These are phyloP conservation scores for Phrynocephalus versicolor DNA, from an alignment of 2,113 vertebrate genomes.

Conservation along the genomic window DNA sequence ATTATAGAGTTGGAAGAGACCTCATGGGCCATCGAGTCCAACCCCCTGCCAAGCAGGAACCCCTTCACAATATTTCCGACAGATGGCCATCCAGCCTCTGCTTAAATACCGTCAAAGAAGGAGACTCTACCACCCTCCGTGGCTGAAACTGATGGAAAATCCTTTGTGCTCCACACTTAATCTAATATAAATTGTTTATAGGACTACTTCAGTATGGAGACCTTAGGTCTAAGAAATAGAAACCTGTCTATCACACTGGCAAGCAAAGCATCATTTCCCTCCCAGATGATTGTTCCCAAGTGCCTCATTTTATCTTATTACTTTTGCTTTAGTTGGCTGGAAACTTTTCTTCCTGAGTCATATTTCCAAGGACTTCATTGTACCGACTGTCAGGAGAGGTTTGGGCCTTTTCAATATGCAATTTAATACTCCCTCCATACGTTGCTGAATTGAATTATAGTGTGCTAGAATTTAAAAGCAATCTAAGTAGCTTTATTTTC, in stretches of 20 bases:
- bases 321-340: background rate
- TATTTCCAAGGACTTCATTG: background rate
- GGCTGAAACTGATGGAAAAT: background rate
- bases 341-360: background rate
- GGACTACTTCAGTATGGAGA: background rate
- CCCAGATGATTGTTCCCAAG: conserved; percentile 23
- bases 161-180: background rate
- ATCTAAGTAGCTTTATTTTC: conserved; percentile 29
- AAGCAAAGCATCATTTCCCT: conserved; percentile 1
- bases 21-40: too few relatives aligned
- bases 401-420: background rate
- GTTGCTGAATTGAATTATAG: conserved; percentile 18
- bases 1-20: too few relatives aligned
- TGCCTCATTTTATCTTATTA: conserved; percentile 20
- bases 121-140: too few relatives aligned
- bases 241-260: background rate
- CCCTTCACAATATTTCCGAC: too few relatives aligned
- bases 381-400: conserved; percentile 16
- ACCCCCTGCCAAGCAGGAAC: too few relatives aligned
- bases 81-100: too few relatives aligned
- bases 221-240: background rate
- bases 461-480: background rate
- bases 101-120: too few relatives aligned
- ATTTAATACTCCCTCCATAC: conserved; percentile 23
- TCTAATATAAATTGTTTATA: conserved; percentile 21